Evolutionary conservation across 1,140 invertebrate genomes (phyloP), one percentile per base, ranked within the genome.

Genomic region (Papilio xuthus): DNA sequence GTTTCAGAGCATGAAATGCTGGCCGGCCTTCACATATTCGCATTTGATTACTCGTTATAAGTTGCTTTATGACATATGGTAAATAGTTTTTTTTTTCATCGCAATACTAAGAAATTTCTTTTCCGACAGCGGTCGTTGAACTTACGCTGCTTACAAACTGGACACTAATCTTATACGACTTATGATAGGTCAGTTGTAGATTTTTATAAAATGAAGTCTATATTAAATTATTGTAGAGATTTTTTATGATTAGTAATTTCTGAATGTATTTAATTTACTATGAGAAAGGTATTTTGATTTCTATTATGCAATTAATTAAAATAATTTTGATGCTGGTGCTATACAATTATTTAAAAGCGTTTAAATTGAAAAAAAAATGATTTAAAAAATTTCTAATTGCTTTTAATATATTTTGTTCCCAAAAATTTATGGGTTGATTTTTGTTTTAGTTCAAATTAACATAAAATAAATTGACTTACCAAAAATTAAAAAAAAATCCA

Each of bases 1-100:
- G 26, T 67, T 60, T 60, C 56, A 60, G 56, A 67, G 60, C 60
- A 67, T 67, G 32, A 67, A 28, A 15, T 67, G 6, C 18, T 60
- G 9, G 13, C 9, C 26, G 60, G 60, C 60, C 60, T 67, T 67
- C 60, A 28, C 60, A 67, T 32, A 26, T 20, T 23, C 20, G 23
- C 10, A 60, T 60, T 26, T 60, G 26, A 26, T 60, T 60, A 60
- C 23, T 50, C 71, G 42, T 47, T 72, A 47, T 73, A 20, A 20
- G 32, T 42, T 70, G 69, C 32, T 70, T 67, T 41, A 41, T 70
- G 28, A 53, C 50, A 53, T 53, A 53, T 53, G 50, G 50, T 60
- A 26, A 60, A 28, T 72, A 72, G n/a, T 72, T 44, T 72, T 72
- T 67, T 63, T 63, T 71, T 37, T 71, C 32, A 37, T n/a, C 41